Conservation (phyloP, 2,888 invertebrate species). For the Orthonevra nobilis region DNA sequence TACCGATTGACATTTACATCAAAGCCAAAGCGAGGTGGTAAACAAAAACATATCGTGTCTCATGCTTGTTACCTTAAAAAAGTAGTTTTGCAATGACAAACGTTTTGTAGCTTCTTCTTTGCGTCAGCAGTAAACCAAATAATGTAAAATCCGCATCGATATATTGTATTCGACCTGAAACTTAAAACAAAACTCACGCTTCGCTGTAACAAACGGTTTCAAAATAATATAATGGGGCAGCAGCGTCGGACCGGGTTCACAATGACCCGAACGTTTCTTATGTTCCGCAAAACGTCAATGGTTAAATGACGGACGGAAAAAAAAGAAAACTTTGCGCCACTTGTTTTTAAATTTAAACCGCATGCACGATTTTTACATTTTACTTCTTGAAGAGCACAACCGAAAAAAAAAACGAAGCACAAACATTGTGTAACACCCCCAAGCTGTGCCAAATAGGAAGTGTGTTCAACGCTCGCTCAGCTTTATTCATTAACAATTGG, state of each 20-base stretch:
- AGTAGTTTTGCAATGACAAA: no score
- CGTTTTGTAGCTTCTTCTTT: no score
- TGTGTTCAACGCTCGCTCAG: constrained; percentile 8
- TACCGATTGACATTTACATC: constrained; percentile 16
- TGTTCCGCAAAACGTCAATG: constrained; percentile 22
- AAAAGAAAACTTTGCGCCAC: constrained; percentile 17
- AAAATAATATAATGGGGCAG: constrained; percentile 22
- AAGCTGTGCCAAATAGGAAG: constrained; percentile 49
- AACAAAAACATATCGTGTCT: no score
- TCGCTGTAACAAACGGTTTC: constrained; percentile 18
- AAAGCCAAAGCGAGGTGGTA: neutral
- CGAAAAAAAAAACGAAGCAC: neutral
- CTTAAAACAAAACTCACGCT: constrained; percentile 5
- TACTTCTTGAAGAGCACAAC: neutral
- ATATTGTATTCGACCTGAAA: neutral
- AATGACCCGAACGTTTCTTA: constrained; percentile 15
- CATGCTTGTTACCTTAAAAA: no score
- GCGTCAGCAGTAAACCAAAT: constrained; percentile 33
- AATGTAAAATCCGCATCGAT: constrained; percentile 25
- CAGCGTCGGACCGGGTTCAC: constrained; percentile 7
- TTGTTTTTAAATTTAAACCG: constrained; percentile 8
- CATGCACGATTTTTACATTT: constrained; percentile 28
- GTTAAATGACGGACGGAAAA: constrained; percentile 1
- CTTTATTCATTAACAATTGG: constrained; percentile 15
- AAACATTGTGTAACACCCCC: constrained; percentile 35